A percentile compares a stretch with the other conserved stretches of the same genome.
These are phyloP conservation scores for Rynchops niger DNA, from an alignment of 2,113 vertebrate species.

Conservation along the genomic window DNA sequence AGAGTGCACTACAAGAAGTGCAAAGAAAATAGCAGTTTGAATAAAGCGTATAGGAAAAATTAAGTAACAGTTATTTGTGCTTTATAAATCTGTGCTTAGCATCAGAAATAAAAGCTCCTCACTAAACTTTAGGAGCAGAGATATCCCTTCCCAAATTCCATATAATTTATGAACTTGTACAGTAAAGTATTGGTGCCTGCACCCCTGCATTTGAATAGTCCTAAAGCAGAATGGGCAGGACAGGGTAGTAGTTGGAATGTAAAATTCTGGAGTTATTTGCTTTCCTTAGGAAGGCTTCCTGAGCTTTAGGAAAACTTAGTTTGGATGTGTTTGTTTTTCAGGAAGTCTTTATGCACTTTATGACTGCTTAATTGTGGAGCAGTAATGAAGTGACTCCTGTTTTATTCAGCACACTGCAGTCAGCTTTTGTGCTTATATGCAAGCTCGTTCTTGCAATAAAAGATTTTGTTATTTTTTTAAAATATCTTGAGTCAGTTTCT, in stretches of 20 bases:
- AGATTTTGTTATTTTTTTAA: neutral
- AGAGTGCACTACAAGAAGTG: neutral
- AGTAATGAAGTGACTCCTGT: neutral
- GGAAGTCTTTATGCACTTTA: neutral
- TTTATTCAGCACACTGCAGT: neutral
- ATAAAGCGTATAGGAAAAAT: neutral
- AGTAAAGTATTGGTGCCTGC: neutral
- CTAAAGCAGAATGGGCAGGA: neutral
- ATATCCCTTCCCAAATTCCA: neutral
- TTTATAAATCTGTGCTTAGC: neutral
- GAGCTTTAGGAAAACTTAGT: neutral
- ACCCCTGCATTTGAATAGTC: neutral
- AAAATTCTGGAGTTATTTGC: neutral
- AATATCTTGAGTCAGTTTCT: neutral
- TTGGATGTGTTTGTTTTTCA: neutral
- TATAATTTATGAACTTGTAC: neutral
- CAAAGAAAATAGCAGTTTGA: neutral
- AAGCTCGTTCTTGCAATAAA: neutral
- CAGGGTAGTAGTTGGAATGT: neutral
- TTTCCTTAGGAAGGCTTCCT: neutral
- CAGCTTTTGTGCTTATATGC: neutral
- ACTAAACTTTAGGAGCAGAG: neutral
- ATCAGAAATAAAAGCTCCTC: neutral
- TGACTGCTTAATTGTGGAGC: neutral
- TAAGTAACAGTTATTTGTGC: neutral